These are phyloP conservation scores for Corythoichthys haematopterus DNA, from an alignment of 2,113 vertebrate species.

Conservation along the genomic window DNA sequence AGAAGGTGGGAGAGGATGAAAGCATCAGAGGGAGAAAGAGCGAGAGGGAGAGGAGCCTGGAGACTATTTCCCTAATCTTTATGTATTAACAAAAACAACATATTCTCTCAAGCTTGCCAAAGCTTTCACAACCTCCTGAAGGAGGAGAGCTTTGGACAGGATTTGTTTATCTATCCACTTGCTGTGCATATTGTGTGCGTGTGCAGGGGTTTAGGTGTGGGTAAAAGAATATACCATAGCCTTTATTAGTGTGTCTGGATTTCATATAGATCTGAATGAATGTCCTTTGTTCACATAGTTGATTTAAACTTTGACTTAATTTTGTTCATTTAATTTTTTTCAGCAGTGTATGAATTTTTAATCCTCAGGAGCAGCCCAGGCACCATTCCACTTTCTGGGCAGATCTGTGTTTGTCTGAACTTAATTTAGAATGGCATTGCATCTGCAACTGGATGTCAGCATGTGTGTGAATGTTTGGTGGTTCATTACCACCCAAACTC, in stretches of 20 bases:
- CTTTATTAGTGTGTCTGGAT: conserved; percentile 26
- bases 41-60: conserved; percentile 38
- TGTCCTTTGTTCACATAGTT: conserved; percentile 58
- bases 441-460: conserved; percentile 50
- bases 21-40: conserved; percentile 26
- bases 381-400: conserved; percentile 29
- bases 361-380: conserved; percentile 58
- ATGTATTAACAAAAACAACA: conserved; percentile 74
- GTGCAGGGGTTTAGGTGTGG: not conserved
- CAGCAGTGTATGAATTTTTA: conserved; percentile 92
- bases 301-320: conserved; percentile 73
- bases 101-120: conserved; percentile 68
- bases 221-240: conserved; percentile 17
- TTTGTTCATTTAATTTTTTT: conserved; percentile 84
- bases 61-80: conserved; percentile 70
- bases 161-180: conserved; percentile 63
- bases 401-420: conserved; percentile 54
- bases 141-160: conserved; percentile 57
- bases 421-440: conserved; percentile 52
- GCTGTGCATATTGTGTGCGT: conserved; percentile 16
- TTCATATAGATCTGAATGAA: conserved; percentile 38
- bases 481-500: conserved; percentile 41
- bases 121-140: conserved; percentile 61
- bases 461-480: conserved; percentile 26
- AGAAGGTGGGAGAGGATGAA: conserved; percentile 58